phyloP scores from a whole-genome alignment of 2,797 vertebrate species.

The Bradypodion pumilum region DNA sequence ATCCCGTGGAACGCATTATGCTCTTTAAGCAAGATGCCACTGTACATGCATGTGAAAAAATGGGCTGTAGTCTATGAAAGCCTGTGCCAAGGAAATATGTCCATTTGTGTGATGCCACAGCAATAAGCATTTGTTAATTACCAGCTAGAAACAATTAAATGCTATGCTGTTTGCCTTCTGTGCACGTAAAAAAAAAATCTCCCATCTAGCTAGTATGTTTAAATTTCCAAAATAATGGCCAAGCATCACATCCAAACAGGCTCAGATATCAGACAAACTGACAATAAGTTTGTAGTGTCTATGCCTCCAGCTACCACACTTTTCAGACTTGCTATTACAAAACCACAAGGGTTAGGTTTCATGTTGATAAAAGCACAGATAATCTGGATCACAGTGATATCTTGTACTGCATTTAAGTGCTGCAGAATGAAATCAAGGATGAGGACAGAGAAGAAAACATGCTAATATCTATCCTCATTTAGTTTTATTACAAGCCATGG shows the following conservation, averaged over 20 bases:
- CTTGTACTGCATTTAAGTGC: conserved; percentile 3
- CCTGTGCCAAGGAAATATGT: too few relatives aligned
- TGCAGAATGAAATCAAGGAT: not conserved
- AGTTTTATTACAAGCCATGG: not conserved
- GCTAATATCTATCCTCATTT: not conserved
- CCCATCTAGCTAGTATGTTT: not conserved
- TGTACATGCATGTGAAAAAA: too few relatives aligned
- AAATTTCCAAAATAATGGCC: conserved; percentile 21
- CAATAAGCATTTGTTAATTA: too few relatives aligned
- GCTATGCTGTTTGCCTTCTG: too few relatives aligned
- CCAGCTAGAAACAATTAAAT: too few relatives aligned
- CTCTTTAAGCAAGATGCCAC: too few relatives aligned
- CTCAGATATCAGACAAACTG: conserved; percentile 18
- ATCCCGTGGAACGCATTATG: too few relatives aligned
- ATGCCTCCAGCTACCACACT: not conserved
- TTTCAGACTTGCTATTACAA: not conserved
- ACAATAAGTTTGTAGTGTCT: conserved; percentile 13
- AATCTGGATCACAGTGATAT: conserved; percentile 7
- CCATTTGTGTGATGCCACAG: too few relatives aligned
- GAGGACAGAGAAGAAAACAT: not conserved
- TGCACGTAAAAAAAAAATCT: not conserved
- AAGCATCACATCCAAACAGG: not conserved
- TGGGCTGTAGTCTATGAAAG: too few relatives aligned
- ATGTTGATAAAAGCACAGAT: conserved; percentile 24
- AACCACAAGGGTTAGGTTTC: conserved; percentile 16